Base-by-base conservation (phyloP, 2,113 vertebrate genomes). In the Acanthochromis polyacanthus region DNA sequence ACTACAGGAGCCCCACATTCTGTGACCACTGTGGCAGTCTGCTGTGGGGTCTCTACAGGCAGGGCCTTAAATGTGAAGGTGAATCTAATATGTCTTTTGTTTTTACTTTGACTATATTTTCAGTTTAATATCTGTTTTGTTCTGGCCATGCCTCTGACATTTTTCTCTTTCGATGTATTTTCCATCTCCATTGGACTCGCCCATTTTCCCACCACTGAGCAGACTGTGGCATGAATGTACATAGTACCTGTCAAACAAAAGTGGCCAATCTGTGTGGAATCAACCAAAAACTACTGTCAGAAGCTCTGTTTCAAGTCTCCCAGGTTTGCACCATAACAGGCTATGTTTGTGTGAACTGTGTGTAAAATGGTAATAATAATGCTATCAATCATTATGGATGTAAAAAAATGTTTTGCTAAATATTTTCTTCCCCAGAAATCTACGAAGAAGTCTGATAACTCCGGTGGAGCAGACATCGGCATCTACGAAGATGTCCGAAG, bases 1-100 rank as follows among this genome's bases (percentile, higher is more conserved):
- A 97, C 93, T 99, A 99, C 91, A 99, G 96, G 95, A 97, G 98
- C 91, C 98, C 98, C 11, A 99, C 96, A 3, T 99, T 99, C 95
- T 99, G 98, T 7, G 98, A 99, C 91, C 98, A 99, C 92, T 99
- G 98, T 0, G 98, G 98, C 80, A 99, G 97, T 83, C 91, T 99
- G 87, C 95, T 99, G 53, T 99, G 98, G 98, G 98, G 98, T 46
- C 93, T 99, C 57, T 96, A 96, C 88, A 97, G 87, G 77, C 98
- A 99, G 77, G 98, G 98, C 9, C 94, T 98, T 15, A 99, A 99
- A 84, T 99, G 98, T 92, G 97, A 98, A 94, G 98, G 98, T 99
- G 82, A 16, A 80, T 48, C 57, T 10, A 9, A 23, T 43, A 16
- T 25, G 17, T 23, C 15, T 3, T 25, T 53, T 58, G 5, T 67